Conservation (phyloP, 2,113 vertebrate species). For the Strix uralensis region DNA sequence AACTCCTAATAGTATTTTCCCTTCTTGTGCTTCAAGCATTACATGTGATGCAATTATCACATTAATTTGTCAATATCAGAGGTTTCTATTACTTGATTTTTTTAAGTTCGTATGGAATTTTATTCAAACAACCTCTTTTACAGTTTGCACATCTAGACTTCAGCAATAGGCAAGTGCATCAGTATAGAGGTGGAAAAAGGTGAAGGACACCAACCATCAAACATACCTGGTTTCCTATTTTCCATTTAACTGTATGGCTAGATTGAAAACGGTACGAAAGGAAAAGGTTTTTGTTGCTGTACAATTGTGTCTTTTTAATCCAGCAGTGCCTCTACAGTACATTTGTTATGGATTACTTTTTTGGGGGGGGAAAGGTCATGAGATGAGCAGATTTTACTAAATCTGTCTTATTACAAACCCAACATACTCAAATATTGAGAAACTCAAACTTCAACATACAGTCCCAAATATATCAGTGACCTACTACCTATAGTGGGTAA, state of each 20-base stretch:
- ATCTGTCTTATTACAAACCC: not conserved
- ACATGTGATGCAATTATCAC: not conserved
- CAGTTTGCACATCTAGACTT: not conserved
- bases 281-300: not conserved
- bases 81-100: not conserved
- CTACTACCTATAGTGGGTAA: not conserved
- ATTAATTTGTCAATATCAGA: not conserved
- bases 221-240: not conserved
- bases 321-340: not conserved
- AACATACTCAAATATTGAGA: not conserved
- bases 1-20: not conserved
- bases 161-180: not conserved
- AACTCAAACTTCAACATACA: not conserved
- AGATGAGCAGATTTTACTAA: not conserved
- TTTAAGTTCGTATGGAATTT: not conserved
- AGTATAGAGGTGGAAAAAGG: not conserved
- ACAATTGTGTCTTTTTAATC: not conserved
- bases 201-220: not conserved
- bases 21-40: not conserved
- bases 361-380: not conserved
- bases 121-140: not conserved
- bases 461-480: not conserved
- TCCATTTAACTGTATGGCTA: not conserved
- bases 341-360: not conserved
- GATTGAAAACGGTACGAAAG: not conserved